A percentile compares a stretch with the other conserved stretches of the same genome.
These are phyloP conservation scores for Caenorhabditis becei DNA, from an alignment of 2,888 invertebrate genomes.

Conservation along the genomic window DNA sequence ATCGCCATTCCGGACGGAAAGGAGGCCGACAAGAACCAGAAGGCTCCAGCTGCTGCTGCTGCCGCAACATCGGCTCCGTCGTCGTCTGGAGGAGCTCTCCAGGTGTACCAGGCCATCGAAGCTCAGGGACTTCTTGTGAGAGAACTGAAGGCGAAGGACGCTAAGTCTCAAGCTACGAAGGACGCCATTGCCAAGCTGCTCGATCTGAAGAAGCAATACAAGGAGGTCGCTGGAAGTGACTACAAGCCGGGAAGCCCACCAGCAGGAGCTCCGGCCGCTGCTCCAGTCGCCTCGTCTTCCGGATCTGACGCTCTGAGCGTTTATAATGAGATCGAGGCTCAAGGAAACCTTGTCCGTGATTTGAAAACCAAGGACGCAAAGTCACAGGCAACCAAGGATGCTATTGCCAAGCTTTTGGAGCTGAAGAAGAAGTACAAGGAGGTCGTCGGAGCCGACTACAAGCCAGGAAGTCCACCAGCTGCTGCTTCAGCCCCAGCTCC, in stretches of 20 bases:
- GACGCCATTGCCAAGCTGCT: constrained; percentile 86
- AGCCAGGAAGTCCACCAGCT: constrained; percentile 71
- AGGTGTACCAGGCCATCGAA: constrained; percentile 74
- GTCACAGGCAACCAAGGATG: constrained; percentile 84
- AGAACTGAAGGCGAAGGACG: constrained; percentile 84
- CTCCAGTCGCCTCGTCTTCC: constrained; percentile 8
- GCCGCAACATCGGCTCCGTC: constrained; percentile 10
- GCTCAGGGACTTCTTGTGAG: constrained; percentile 87
- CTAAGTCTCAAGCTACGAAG: constrained; percentile 83
- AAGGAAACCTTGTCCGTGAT: constrained; percentile 87
- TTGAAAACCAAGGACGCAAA: constrained; percentile 84
- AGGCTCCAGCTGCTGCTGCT: constrained; percentile 21
- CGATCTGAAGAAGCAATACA: constrained; percentile 88
- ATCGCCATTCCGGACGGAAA: constrained; percentile 93
- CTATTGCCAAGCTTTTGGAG: constrained; percentile 85
- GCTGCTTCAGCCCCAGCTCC: constrained; percentile 40
- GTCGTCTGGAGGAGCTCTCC: constrained; percentile 21
- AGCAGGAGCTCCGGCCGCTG: constrained; percentile 30
- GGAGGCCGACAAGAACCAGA: constrained; percentile 32
- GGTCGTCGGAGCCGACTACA: constrained; percentile 84
- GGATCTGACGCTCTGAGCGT: constrained; percentile 22
- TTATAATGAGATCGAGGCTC: constrained; percentile 80
- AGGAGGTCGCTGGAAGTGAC: constrained; percentile 82
- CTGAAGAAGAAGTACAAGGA: constrained; percentile 85
- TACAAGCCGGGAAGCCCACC: constrained; percentile 52